Evolutionary conservation across 1,140 invertebrate genomes (phyloP).

Genomic region (Drosophila sturtevanti): DNA sequence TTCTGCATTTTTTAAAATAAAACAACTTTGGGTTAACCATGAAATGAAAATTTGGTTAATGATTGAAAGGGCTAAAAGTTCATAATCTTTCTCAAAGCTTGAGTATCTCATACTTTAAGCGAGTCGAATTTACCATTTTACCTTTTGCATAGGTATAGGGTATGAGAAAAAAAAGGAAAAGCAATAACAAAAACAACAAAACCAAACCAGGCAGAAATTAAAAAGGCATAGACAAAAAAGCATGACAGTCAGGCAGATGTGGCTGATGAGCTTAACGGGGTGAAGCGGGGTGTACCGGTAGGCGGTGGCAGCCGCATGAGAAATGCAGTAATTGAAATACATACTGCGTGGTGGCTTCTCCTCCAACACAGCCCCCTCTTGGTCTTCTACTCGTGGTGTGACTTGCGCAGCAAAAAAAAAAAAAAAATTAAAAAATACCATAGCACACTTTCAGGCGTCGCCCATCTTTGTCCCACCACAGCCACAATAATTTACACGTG

Average conservation of each 20-base stretch:
- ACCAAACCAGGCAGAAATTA: conserved; percentile 62
- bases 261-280: neutral
- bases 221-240: conserved; percentile 55
- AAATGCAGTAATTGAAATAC: conserved; percentile 81
- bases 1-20: too few species aligned
- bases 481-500: conserved; percentile 73
- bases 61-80: too few species aligned
- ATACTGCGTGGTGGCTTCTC: conserved; percentile 54
- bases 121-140: neutral
- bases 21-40: too few species aligned
- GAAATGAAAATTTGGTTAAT: too few species aligned
- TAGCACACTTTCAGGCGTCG: conserved; percentile 49
- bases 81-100: too few species aligned
- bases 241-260: neutral
- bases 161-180: conserved; percentile 30
- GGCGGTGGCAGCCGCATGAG: conserved; percentile 41
- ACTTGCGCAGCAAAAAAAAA: conserved; percentile 27
- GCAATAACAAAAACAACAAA: conserved; percentile 44
- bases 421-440: conserved; percentile 25
- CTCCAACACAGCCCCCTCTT: neutral
- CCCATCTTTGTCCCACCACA: conserved; percentile 40
- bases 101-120: too few species aligned
- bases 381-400: conserved; percentile 46
- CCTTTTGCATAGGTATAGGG: conserved; percentile 2
- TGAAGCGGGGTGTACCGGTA: neutral